Conservation (phyloP, 2,113 vertebrate genomes). For the Etheostoma cragini region DNA sequence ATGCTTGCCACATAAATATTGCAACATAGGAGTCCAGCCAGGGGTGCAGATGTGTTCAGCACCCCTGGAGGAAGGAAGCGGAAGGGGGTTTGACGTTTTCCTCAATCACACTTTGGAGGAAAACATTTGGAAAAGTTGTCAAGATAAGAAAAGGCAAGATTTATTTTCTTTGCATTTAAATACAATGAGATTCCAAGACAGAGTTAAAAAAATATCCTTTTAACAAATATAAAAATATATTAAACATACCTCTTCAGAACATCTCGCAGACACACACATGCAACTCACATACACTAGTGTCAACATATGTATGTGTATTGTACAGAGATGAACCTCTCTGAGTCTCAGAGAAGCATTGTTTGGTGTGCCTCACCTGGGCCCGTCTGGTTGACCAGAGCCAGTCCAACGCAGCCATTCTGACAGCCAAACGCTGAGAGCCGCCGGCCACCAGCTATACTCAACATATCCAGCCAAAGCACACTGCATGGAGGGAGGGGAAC, state of each 20-base stretch:
- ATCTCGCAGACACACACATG: too few species aligned
- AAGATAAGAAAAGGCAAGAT: too few species aligned
- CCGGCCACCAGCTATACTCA: conserved; percentile 75
- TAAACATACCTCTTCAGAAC: too few species aligned
- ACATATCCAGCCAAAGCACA: conserved; percentile 88
- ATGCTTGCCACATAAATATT: neutral
- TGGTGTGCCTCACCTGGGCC: conserved; percentile 79
- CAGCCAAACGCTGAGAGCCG: conserved; percentile 89
- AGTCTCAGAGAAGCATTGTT: neutral
- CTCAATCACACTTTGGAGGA: neutral
- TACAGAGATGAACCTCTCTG: neutral
- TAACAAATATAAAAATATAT: too few species aligned
- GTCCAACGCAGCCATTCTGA: conserved; percentile 89
- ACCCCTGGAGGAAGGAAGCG: neutral
- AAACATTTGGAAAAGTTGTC: too few species aligned
- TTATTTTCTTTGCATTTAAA: too few species aligned
- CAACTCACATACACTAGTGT: too few species aligned
- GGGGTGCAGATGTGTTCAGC: neutral
- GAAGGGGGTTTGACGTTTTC: neutral
- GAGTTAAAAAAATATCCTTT: too few species aligned
- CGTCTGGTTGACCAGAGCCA: conserved; percentile 88
- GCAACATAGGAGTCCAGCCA: neutral
- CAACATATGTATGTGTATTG: too few species aligned
- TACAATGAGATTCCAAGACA: too few species aligned
- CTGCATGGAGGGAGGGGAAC: conserved; percentile 69